These are phyloP conservation scores for Stratiomys singularior DNA, from an alignment of 2,888 invertebrate genomes.

Conservation along the genomic window DNA sequence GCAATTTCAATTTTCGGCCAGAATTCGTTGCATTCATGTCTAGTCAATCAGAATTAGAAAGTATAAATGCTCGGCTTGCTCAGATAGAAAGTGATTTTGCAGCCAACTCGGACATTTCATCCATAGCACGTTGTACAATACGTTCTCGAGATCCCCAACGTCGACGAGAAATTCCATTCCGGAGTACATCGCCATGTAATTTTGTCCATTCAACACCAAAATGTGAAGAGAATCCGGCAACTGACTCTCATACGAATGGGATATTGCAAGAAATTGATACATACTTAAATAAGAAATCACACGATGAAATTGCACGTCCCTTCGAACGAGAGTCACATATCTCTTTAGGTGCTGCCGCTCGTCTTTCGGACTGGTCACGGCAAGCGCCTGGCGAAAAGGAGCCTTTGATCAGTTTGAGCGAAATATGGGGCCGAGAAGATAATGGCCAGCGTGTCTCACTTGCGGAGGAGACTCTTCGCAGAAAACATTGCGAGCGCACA, in stretches of 20 bases:
- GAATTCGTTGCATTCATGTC: constrained; percentile 25
- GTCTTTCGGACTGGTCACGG: constrained; percentile 19
- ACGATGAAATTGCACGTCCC: not conserved
- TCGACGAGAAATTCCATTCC: not conserved
- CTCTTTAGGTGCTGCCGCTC: not conserved
- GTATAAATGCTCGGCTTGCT: constrained; percentile 60
- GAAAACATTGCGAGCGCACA: constrained; percentile 79
- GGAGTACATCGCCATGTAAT: not conserved
- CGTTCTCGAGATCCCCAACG: not conserved
- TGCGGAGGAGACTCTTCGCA: constrained; percentile 80
- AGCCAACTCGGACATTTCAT: constrained; percentile 61
- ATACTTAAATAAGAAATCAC: constrained; percentile 57
- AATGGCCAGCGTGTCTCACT: constrained; percentile 66
- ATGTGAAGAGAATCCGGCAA: constrained; percentile 39
- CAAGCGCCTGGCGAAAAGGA: constrained; percentile 15
- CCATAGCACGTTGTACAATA: constrained; percentile 57
- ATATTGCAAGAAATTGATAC: constrained; percentile 62
- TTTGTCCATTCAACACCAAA: constrained; percentile 63
- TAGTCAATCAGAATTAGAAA: constrained; percentile 58
- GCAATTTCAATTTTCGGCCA: not conserved
- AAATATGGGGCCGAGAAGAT: constrained; percentile 59
- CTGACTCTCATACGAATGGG: constrained; percentile 45
- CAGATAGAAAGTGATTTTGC: constrained; percentile 58
- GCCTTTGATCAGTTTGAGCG: constrained; percentile 60
- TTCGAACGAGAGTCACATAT: not conserved